Evolutionary conservation across 1,140 invertebrate genomes (phyloP), one percentile per base, ranked within the genome.

Genomic region (Panagrolaimus sp.): DNA sequence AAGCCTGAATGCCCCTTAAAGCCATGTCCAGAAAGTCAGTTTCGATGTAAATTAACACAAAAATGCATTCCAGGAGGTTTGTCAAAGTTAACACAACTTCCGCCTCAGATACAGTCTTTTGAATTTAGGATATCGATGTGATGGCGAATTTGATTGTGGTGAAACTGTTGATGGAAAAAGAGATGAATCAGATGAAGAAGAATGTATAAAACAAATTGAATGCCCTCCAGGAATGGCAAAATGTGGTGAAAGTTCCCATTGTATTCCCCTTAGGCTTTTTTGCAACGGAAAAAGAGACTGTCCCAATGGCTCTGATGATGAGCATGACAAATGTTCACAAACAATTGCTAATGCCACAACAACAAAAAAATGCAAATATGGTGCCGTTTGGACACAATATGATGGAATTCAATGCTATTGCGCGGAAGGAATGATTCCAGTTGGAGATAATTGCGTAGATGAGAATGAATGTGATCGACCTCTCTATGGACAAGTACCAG

Each of bases 91-190:
- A 38, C 7, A 38, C 31, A n/a, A n/a, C n/a, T n/a, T n/a, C n/a
- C n/a, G n/a, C n/a, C n/a, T n/a, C 31, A 38, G 2, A 38, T 38
- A 7, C 31, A 38, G 31, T 38, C 2, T 2, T 38, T 4, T 57
- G 4, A 14, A 57, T 57, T 27, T 20, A 57, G 51, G 51, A 20
- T 25, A 57, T 57, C 51, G 20, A 16, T 57, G 51, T 20, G 51
- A 57, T 57, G 51, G 51, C 11, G 51, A 57, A 57, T 27, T 27
- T 13, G 51, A 57, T 20, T 57, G 51, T 57, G 51, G 51, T 11
- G 27, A 11, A 20, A 57, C 51, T 5, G 20, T 27, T 8, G 11
- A 20, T 2, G 51, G 51, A 1, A 27, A 57, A 2, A 57, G 11
- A 4, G 51, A 57, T 57, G 51, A 57, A 20, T 25, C 20, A 11